A percentile compares a stretch with the other conserved stretches of the same genome.
These are phyloP conservation scores for Serripes groenlandicus DNA, from an alignment of 2,888 invertebrate species.

Conservation along the genomic window DNA sequence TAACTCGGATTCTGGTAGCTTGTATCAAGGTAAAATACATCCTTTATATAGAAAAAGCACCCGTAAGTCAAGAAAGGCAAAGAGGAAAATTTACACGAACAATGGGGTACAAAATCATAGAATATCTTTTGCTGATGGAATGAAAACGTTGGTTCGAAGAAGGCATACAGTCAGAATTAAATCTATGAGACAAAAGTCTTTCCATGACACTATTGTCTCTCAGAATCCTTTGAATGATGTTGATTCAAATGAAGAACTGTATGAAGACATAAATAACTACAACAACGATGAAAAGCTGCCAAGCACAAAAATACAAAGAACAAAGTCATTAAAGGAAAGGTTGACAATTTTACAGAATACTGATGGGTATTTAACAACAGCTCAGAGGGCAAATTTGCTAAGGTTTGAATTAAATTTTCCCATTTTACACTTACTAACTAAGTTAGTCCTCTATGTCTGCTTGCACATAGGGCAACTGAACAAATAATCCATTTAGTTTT, in stretches of 20 bases:
- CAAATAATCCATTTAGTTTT: no score
- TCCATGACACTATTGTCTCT: neutral
- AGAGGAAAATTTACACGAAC: constrained; percentile 1
- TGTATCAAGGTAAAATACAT: neutral
- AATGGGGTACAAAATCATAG: neutral
- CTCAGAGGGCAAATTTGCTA: constrained; percentile 44
- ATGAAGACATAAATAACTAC: neutral
- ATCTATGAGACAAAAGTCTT: neutral
- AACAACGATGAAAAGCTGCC: constrained; percentile 48
- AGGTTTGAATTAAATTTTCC: constrained; percentile 39
- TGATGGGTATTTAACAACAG: neutral
- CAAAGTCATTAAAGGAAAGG: constrained; percentile 45
- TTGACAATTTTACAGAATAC: constrained; percentile 27
- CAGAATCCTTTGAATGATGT: neutral
- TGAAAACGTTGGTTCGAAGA: constrained; percentile 48
- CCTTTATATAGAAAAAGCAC: constrained; percentile 1
- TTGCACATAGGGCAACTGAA: no score
- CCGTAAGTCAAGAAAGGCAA: constrained; percentile 10
- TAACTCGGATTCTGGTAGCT: neutral
- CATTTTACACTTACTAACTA: no score
- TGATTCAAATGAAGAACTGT: neutral
- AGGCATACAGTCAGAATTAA: constrained; percentile 12
- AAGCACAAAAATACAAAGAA: constrained; percentile 55
- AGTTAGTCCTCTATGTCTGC: no score
- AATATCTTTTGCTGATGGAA: constrained; percentile 42